Base-by-base conservation (phyloP, 2,113 vertebrate species). In the Edolisoma coerulescens region DNA sequence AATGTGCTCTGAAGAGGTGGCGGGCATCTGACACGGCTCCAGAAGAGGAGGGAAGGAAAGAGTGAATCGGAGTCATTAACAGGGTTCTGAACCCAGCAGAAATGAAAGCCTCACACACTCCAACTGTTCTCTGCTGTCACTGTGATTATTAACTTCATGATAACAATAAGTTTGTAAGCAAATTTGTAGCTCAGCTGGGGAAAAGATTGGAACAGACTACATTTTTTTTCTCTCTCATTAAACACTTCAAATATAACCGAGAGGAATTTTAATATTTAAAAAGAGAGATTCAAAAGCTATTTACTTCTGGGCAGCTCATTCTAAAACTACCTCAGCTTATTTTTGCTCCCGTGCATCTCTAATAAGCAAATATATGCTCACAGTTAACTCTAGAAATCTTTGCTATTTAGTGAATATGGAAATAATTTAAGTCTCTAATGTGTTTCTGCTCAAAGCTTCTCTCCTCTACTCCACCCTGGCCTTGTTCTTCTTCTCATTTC, bases 251-350 rank as follows among this genome's bases (percentile, higher is more conserved):
- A 75, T 64, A 53, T 39, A 92, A 87, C 69, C 56, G 77, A 74
- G 56, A 86, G 32, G 65, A 92, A 90, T 81, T 96, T 92, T 84
- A 94, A 93, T 92, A 94, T 94, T 93, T 96, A 74, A 96, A 96
- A 88, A 89, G 71, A 91, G 49, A 84, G 13, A 21, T 78, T 92
- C 28, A 37, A 75, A 95, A 82, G 73, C 80, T 90, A 53, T 87
- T 96, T 95, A 79, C n/a, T 89, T 71, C 65, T 90, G n/a, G 7
- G 71, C n/a, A 78, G 54, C 30, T 89, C 84, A 86, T 88, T 76
- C 56, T 79, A 91, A 79, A 39, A 84, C 6, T 20, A 85, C 28
- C 56, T 91, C 50, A 49, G 42, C 44, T 92, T 76, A 39, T 32
- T 88, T 94, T 86, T 86, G 3, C 41, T 91, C 56, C 37, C 20